Base-by-base conservation (phyloP, 2,888 invertebrate species). In the Strigamia crassipes region DNA sequence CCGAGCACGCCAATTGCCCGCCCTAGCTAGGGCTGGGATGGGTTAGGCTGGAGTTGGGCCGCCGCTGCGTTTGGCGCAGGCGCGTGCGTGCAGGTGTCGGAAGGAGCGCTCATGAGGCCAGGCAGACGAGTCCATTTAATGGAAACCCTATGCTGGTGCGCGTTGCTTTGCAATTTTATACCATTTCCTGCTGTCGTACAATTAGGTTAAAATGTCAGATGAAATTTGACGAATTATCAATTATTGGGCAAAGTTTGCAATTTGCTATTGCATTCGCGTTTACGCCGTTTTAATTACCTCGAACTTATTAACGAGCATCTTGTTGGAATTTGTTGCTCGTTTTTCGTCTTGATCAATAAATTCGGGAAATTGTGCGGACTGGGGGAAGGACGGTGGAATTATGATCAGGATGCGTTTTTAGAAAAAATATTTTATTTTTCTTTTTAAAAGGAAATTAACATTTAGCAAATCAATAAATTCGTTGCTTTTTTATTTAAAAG, bases 71-170 rank as follows among this genome's bases (percentile, higher is more conserved):
- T 23, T 73, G 73, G 73, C 73, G 73, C 73, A 27, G 73, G 73
- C 73, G 73, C 73, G 73, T 73, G 73, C 73, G 73, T 73, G 73
- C 73, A 73, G 73, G 73, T 73, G 73, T 73, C 73, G 73, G 73
- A 73, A 31, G 73, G 31, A 73, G 73, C 73, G 73, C 73, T 73
- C 31, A 15, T n/a, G 73, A 73, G 73, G 73, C 73, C 73, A 78
- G 78, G 78, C 78, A 78, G 78, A 78, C 78, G 78, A 78, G 38
- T 78, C 78, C 78, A 78, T 78, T 77, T 38, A 42, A 42, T 12
- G 78, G 21, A n/a, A 42, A 73, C 73, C 31, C 73, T 31, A 27
- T 23, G 73, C 23, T 73, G 31, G 27, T 13, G 27, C 5, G 23
- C 23, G 31, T 38, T 27, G 73, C 73, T 31, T 73, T 23, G 73